phyloP scores from a whole-genome alignment of 2,888 invertebrate genomes.

The Eilema sororculum region DNA sequence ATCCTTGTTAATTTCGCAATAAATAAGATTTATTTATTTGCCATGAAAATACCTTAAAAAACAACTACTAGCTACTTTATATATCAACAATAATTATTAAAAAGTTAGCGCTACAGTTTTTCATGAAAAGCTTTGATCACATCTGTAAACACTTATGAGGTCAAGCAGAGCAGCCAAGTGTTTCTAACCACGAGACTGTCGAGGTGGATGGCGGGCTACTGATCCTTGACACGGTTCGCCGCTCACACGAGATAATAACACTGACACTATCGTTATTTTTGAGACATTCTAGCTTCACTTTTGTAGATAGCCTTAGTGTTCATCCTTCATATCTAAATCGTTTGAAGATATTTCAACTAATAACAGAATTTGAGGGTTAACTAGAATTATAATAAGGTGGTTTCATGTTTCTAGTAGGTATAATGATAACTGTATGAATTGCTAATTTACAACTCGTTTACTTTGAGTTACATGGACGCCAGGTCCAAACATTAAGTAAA shows the following conservation, averaged over 20 bases:
- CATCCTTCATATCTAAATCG: neutral
- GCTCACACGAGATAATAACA: slow-evolving; percentile 23
- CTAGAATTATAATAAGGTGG: neutral
- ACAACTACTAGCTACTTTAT: too few relatives aligned
- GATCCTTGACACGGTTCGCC: slow-evolving; percentile 73
- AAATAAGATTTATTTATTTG: neutral
- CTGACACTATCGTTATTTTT: slow-evolving; percentile 15
- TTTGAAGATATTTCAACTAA: neutral
- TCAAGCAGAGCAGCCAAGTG: slow-evolving; percentile 59
- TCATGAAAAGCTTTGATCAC: slow-evolving; percentile 34
- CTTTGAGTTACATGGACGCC: too few relatives aligned
- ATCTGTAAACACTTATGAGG: slow-evolving; percentile 52
- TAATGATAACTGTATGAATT: neutral
- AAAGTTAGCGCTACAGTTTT: slow-evolving; percentile 7
- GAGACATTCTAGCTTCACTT: neutral
- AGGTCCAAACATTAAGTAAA: too few relatives aligned
- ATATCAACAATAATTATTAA: neutral
- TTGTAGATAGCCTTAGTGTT: too few relatives aligned
- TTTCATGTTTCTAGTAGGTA: neutral
- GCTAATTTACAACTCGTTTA: too few relatives aligned
- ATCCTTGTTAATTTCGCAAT: neutral
- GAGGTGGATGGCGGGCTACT: slow-evolving; percentile 56
- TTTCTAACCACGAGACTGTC: slow-evolving; percentile 54
- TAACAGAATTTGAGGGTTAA: neutral
- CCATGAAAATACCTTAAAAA: too few relatives aligned